phyloP scores from a whole-genome alignment of 2,113 vertebrate species.

The Dipodomys spectabilis region DNA sequence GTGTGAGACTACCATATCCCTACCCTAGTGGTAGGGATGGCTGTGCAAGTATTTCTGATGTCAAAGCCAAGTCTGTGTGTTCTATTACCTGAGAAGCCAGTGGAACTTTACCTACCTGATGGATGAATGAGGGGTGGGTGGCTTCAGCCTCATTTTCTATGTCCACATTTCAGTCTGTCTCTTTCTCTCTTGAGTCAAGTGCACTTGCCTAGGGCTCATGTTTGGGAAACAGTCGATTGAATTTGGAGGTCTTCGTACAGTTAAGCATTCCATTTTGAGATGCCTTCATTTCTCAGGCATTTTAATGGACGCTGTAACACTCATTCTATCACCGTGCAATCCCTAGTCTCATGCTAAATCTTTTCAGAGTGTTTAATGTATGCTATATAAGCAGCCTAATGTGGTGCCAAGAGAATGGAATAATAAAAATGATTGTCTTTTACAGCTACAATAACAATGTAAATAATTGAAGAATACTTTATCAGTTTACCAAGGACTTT shows the following conservation, averaged over 20 bases:
- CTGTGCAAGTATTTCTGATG: background rate
- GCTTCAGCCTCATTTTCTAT: background rate
- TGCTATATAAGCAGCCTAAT: constrained; percentile 43
- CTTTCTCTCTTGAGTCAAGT: background rate
- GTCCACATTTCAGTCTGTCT: background rate
- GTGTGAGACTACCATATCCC: background rate
- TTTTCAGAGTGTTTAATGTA: constrained; percentile 50
- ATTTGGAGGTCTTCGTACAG: background rate
- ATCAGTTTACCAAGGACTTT: constrained; percentile 27
- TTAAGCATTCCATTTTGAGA: constrained; percentile 55
- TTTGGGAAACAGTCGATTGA: constrained; percentile 31
- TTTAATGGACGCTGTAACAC: constrained; percentile 38
- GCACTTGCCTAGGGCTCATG: background rate
- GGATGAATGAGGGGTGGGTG: no score
- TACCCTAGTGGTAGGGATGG: background rate
- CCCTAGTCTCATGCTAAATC: constrained; percentile 45
- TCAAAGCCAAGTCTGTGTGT: background rate
- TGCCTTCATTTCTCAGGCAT: constrained; percentile 54
- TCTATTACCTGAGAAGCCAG: background rate
- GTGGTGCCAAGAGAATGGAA: background rate
- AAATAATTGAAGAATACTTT: constrained; percentile 55
- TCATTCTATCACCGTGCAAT: constrained; percentile 49
- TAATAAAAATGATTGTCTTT: constrained; percentile 67
- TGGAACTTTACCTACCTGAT: background rate
- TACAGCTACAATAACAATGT: constrained; percentile 59